Percentiles rank a stretch among this genome's conserved stretches.
Evolutionary conservation across 2,888 invertebrate genomes (phyloP).

Genomic region (Megastigmus dorsalis): DNA sequence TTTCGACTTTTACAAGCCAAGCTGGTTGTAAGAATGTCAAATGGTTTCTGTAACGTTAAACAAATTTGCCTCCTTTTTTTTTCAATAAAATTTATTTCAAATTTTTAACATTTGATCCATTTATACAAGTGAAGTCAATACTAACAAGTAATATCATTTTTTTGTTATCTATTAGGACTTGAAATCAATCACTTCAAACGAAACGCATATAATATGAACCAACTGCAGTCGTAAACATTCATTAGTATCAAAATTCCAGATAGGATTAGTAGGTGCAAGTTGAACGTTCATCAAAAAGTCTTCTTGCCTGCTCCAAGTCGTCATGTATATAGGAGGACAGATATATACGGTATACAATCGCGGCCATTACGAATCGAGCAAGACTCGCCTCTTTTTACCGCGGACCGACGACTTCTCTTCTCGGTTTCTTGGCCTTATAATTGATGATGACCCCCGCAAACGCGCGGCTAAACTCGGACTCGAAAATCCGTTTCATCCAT

Average conservation of each 20-base stretch:
- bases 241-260: conserved; percentile 31
- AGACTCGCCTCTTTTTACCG: background rate
- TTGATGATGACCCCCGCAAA: conserved; percentile 44
- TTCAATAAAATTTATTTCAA: too few species aligned
- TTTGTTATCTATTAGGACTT: too few species aligned
- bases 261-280: conserved; percentile 12
- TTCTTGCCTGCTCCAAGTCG: background rate
- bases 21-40: too few species aligned
- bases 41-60: too few species aligned
- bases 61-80: too few species aligned
- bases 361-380: background rate
- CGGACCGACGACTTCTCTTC: background rate
- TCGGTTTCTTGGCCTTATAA: conserved; percentile 25
- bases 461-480: background rate
- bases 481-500: conserved; percentile 38
- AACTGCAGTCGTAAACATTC: too few species aligned
- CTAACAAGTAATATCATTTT: too few species aligned
- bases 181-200: too few species aligned
- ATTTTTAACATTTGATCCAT: too few species aligned
- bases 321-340: background rate
- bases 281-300: background rate
- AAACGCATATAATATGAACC: too few species aligned
- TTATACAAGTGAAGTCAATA: too few species aligned
- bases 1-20: too few species aligned
- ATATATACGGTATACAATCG: background rate